Percentiles rank a stretch among this genome's conserved stretches.
These are phyloP conservation scores for Mirounga angustirostris DNA, from an alignment of 2,113 vertebrate species.

Conservation along the genomic window DNA sequence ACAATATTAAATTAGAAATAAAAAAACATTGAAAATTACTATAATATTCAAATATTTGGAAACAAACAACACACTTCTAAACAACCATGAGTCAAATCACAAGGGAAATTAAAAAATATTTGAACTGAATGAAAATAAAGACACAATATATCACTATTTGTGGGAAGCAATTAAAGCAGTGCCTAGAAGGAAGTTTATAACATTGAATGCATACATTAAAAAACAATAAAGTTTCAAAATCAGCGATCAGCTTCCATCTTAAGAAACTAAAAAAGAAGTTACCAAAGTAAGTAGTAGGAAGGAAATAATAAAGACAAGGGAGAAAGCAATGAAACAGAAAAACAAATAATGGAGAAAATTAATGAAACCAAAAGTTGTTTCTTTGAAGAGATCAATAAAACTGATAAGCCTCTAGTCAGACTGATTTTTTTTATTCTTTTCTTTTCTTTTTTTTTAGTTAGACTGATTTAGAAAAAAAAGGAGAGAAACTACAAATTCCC, in stretches of 20 bases:
- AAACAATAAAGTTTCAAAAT: constrained; percentile 43
- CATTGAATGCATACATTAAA: not conserved
- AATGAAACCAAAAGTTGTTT: not conserved
- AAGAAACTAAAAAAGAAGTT: not conserved
- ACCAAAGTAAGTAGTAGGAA: not conserved
- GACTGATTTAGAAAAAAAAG: not conserved
- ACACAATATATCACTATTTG: not conserved
- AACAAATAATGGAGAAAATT: constrained; percentile 5
- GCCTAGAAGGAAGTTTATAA: not conserved
- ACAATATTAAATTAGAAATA: constrained; percentile 21
- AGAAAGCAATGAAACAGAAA: not conserved
- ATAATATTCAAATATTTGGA: not conserved
- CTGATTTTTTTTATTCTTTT: not conserved
- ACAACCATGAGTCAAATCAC: not conserved
- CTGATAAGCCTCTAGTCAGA: not conserved
- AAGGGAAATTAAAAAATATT: not conserved
- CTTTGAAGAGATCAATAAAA: constrained; percentile 21
- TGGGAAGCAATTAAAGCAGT: not conserved
- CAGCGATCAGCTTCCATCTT: not conserved
- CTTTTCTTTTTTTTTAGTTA: not conserved
- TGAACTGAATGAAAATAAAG: constrained; percentile 42
- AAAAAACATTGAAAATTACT: constrained; percentile 11
- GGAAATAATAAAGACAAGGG: not conserved
- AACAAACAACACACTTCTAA: not conserved
- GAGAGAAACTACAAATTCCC: not conserved